Evolutionary conservation across 2,888 invertebrate species (phyloP).

Genomic region (Aleiodes leptofemur): DNA sequence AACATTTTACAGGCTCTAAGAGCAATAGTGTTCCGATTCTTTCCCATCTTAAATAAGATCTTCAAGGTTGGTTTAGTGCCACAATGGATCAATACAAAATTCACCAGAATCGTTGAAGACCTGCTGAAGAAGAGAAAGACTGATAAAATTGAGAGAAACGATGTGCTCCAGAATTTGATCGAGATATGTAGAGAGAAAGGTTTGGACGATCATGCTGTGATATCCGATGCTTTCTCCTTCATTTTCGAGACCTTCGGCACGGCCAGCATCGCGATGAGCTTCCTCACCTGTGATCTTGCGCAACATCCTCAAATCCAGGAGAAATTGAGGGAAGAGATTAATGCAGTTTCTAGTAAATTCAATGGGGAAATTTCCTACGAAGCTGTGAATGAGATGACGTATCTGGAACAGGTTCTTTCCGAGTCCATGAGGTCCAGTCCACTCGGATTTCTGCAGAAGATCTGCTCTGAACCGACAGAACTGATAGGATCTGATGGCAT

Average conservation of each 20-base stretch:
- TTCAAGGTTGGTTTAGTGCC: too few relatives aligned
- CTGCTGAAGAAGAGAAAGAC: too few relatives aligned
- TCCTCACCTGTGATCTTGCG: slow-evolving; percentile 74
- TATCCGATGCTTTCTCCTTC: slow-evolving; percentile 75
- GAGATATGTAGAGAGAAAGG: background rate
- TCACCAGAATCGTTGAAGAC: too few relatives aligned
- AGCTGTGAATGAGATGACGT: slow-evolving; percentile 74
- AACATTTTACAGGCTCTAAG: too few relatives aligned
- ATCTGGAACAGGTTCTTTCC: slow-evolving; percentile 75
- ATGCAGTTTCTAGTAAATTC: slow-evolving; percentile 59
- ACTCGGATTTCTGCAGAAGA: slow-evolving; percentile 44
- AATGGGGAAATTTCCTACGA: slow-evolving; percentile 72
- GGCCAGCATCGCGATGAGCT: slow-evolving; percentile 75
- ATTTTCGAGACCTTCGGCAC: slow-evolving; percentile 77
- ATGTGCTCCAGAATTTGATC: slow-evolving; percentile 10
- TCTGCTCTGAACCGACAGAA: slow-evolving; percentile 52
- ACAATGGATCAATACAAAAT: too few relatives aligned
- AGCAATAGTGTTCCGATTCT: too few relatives aligned
- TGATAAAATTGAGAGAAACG: background rate
- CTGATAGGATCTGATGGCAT: slow-evolving; percentile 60
- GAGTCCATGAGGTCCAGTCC: slow-evolving; percentile 57
- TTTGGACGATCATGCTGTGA: too few relatives aligned
- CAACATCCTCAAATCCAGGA: slow-evolving; percentile 73
- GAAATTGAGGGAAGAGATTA: too few relatives aligned
- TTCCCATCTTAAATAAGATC: too few relatives aligned